phyloP scores from a whole-genome alignment of 2,888 invertebrate species.

The Cybosia mesomella region DNA sequence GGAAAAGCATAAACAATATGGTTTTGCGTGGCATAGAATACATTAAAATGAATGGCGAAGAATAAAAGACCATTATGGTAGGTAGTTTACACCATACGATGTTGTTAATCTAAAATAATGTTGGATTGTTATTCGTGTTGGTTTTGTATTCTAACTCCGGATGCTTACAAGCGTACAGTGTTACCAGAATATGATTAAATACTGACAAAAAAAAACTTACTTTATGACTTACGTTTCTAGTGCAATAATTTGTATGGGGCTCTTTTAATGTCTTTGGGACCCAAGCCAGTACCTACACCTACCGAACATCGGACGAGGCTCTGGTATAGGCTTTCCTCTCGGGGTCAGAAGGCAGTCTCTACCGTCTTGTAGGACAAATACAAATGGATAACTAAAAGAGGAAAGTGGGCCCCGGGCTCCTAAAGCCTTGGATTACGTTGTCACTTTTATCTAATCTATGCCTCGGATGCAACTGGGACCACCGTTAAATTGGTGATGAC shows the following conservation, averaged over 20 bases:
- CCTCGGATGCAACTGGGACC: no score
- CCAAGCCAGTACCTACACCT: background rate
- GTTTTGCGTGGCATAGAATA: slow-evolving; percentile 64
- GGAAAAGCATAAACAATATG: slow-evolving; percentile 58
- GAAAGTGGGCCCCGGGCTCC: no score
- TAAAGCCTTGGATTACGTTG: no score
- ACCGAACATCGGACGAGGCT: background rate
- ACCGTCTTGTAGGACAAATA: background rate
- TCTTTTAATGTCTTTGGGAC: background rate
- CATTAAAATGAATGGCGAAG: slow-evolving; percentile 52
- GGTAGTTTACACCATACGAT: slow-evolving; percentile 39
- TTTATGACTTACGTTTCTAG: no score
- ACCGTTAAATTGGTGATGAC: no score
- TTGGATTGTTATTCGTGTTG: slow-evolving; percentile 13
- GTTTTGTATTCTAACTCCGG: no score
- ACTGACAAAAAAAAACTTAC: no score
- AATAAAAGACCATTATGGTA: slow-evolving; percentile 42
- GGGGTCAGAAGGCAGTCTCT: background rate
- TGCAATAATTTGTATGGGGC: background rate
- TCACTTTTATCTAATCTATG: no score
- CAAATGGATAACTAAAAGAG: no score
- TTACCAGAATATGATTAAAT: no score
- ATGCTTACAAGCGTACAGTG: no score
- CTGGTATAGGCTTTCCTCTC: background rate
- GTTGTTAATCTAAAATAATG: slow-evolving; percentile 33